Conservation (phyloP, 2,888 invertebrate genomes). For the Heliothis peltigera region DNA sequence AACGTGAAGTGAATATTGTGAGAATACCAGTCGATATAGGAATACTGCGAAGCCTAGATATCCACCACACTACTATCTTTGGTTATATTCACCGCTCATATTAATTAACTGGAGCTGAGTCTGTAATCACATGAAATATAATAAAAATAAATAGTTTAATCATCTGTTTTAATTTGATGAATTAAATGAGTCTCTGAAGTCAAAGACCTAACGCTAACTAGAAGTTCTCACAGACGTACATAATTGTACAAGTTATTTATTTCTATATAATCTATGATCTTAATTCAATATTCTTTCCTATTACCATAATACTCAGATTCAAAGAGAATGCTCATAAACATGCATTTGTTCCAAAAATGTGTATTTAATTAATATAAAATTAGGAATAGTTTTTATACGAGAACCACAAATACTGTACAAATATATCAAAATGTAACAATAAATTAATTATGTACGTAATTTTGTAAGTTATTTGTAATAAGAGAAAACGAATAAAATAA, state of each 20-base stretch:
- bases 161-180: not conserved
- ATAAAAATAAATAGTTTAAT: no score
- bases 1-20: slow-evolving; percentile 5
- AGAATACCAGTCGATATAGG: slow-evolving; percentile 11
- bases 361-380: slow-evolving; percentile 47
- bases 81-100: not conserved
- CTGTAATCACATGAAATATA: not conserved
- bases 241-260: not conserved
- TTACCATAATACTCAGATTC: slow-evolving; percentile 50
- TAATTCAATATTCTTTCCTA: slow-evolving; percentile 19
- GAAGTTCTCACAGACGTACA: not conserved
- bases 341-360: slow-evolving; percentile 54
- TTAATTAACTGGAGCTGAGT: not conserved
- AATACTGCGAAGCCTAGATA: not conserved
- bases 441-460: slow-evolving; percentile 70
- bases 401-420: slow-evolving; percentile 62
- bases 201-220: not conserved
- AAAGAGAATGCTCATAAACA: slow-evolving; percentile 44
- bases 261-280: slow-evolving; percentile 15
- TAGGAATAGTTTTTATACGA: slow-evolving; percentile 50
- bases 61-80: not conserved
- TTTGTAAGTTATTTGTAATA: slow-evolving; percentile 85
- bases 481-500: slow-evolving; percentile 74
- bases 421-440: slow-evolving; percentile 66
- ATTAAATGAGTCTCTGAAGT: not conserved